Evolutionary conservation across 2,113 vertebrate species (phyloP).

Genomic region (Neoarius graeffei): DNA sequence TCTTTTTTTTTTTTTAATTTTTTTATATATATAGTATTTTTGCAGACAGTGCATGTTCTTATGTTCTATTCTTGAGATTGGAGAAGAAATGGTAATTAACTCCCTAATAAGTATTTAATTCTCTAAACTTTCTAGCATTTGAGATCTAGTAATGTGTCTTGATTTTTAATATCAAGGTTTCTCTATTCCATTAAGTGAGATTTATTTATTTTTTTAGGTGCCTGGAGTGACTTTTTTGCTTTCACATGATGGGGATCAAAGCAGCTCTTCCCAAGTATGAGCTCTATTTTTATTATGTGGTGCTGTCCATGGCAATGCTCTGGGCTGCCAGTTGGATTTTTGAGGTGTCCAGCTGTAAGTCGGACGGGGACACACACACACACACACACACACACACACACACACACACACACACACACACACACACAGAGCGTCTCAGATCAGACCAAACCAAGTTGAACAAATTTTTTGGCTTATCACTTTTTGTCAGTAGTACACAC

Average conservation of each 20-base stretch:
- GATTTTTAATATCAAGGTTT: not conserved
- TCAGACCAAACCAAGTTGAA: not conserved
- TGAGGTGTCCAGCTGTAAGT: constrained; percentile 86
- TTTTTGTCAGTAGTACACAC: not conserved
- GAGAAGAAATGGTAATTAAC: too few relatives aligned
- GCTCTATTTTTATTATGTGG: constrained; percentile 83
- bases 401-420: constrained; percentile 5
- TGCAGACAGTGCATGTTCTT: not conserved
- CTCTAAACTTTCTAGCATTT: not conserved
- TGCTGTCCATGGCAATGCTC: constrained; percentile 80
- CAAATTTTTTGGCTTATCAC: not conserved
- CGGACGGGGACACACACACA: too few relatives aligned
- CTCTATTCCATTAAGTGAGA: not conserved
- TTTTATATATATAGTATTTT: not conserved
- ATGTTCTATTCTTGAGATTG: not conserved
- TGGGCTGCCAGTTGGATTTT: constrained; percentile 87
- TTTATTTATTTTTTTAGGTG: not conserved
- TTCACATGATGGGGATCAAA: constrained; percentile 82
- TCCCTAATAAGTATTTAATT: not conserved
- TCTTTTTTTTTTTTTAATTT: too few relatives aligned
- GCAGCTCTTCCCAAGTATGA: constrained; percentile 83
- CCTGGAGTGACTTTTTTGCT: constrained; percentile 16
- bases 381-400: too few relatives aligned
- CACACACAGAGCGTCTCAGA: not conserved
- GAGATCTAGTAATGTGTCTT: not conserved